Conservation (phyloP, 2,888 invertebrate species). For the Eilema caniola region DNA sequence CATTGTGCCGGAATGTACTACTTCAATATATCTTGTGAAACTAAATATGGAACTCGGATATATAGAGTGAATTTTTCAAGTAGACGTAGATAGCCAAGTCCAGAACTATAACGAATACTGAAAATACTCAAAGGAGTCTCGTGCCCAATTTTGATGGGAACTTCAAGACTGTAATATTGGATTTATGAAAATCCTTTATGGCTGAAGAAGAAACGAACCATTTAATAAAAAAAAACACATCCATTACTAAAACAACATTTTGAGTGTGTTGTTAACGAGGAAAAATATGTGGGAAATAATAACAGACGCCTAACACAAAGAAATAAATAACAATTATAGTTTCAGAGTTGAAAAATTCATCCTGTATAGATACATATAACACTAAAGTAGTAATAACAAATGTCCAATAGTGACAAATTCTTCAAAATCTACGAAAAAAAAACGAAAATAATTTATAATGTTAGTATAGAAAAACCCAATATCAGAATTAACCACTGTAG, state of each 20-base stretch:
- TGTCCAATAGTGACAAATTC: neutral
- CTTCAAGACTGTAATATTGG: too few species aligned
- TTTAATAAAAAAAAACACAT: too few species aligned
- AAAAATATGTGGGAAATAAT: too few species aligned
- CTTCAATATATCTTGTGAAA: neutral
- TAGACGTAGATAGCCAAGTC: too few species aligned
- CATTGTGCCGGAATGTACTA: neutral
- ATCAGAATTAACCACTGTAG: conserved; percentile 2
- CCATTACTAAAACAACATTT: too few species aligned
- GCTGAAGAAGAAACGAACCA: too few species aligned
- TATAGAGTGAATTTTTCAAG: neutral
- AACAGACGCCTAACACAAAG: too few species aligned
- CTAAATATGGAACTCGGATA: neutral
- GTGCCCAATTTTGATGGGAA: neutral
- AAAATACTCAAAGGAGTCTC: neutral
- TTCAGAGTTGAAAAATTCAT: too few species aligned
- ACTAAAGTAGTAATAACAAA: neutral
- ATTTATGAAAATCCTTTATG: too few species aligned
- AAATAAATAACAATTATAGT: too few species aligned
- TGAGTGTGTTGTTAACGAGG: too few species aligned
- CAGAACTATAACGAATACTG: too few species aligned
- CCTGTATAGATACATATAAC: neutral
- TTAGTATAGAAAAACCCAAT: neutral
- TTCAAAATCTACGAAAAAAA: conserved; percentile 5
- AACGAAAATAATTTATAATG: conserved; percentile 7